Percentiles rank a stretch among this genome's conserved stretches.
These are phyloP conservation scores for Turnix velox DNA, from an alignment of 2,113 vertebrate genomes.

Conservation along the genomic window DNA sequence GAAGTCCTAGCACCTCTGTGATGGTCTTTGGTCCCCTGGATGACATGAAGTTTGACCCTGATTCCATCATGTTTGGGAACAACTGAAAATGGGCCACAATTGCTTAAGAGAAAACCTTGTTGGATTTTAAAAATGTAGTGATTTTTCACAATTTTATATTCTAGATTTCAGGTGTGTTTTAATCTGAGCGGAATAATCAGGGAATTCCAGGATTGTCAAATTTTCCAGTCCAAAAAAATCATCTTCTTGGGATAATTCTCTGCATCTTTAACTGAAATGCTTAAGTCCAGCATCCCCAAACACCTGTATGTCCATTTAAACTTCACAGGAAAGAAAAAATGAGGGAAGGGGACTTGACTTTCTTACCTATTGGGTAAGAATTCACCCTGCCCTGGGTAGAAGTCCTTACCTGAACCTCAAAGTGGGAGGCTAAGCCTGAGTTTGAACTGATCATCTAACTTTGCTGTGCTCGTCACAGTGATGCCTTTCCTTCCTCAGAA, in stretches of 20 bases:
- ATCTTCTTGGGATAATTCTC: neutral
- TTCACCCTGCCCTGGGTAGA: neutral
- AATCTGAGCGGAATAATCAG: neutral
- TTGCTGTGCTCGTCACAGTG: neutral
- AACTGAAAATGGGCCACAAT: neutral
- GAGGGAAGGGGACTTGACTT: neutral
- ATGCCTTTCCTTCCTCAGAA: slow-evolving; percentile 6
- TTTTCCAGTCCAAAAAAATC: neutral
- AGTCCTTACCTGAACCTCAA: neutral
- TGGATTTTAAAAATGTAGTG: neutral
- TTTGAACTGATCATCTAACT: neutral
- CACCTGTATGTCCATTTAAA: neutral
- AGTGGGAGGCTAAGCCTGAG: neutral
- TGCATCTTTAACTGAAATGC: neutral
- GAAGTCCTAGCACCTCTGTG: neutral
- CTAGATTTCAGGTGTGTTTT: neutral
- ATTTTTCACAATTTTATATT: neutral
- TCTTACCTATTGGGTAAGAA: neutral
- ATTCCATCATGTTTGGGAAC: neutral
- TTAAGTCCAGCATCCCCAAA: neutral
- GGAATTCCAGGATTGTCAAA: neutral
- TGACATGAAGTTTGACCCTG: neutral
- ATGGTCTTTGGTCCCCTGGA: fast-evolving
- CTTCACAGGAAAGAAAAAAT: neutral
- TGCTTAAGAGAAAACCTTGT: neutral